Evolutionary conservation across 2,797 vertebrate species (phyloP), one percentile per base, ranked within the genome.

Genomic region (Macropodus opercularis): DNA sequence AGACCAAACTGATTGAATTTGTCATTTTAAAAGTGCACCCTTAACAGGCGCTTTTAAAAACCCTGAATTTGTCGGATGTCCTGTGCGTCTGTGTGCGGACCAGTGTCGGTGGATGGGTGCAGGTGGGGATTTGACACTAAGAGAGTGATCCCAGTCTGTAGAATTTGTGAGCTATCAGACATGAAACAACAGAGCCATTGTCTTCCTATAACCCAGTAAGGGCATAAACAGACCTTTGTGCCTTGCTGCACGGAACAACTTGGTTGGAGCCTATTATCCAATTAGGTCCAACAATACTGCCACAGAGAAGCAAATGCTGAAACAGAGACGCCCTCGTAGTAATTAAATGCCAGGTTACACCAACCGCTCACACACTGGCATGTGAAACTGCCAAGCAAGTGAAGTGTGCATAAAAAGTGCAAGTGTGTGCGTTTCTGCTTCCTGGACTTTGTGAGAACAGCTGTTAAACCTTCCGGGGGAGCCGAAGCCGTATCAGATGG

Each of bases 61-160:
- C 83, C 88, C 88, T 90, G 87, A 90, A 85, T 85, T 77, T 63
- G 29, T 83, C 69, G 50, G 69, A 61, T 69, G 38, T 75, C 40
- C 71, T 89, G 86, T 90, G 87, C 79, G 61, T 84, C 62, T 78
- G 53, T 79, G 83, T 78, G 79, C 46, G 50, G 72, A 54, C 69
- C 43, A 68, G 44, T 29, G 34, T 7, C 46, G 23, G 22, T 15
- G 52, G 0, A 14, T 3, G 21, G 61, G 35, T 22, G 34, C 10
- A 26, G 39, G 32, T 24, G 12, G 52, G 41, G 57, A 19, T 31
- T 12, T 34, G 38, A 79, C 36, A 48, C 51, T 38, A 14, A 42
- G 36, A 29, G 6, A 18, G 26, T 19, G 24, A 74, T 39, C 49
- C 29, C 35, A 15, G 65, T 54, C 12, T 51, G 39, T 14, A 8